Percentiles rank a stretch among this genome's conserved stretches.
These are phyloP conservation scores for Chloroceryle inda DNA, from an alignment of 2,797 vertebrate genomes.

Conservation along the genomic window DNA sequence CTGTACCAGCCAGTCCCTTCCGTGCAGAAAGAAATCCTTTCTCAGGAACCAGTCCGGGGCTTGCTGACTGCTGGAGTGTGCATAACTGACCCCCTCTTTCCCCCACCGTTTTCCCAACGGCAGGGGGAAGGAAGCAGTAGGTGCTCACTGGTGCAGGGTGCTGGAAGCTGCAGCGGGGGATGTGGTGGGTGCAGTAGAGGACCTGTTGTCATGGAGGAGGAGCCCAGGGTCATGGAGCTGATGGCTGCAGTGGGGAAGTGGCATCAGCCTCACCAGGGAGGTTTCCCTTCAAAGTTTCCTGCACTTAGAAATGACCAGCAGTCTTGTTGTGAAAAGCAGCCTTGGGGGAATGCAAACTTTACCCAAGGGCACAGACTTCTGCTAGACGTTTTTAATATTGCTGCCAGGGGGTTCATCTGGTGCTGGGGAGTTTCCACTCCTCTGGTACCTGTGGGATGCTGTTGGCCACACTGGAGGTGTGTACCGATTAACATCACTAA, in stretches of 20 bases:
- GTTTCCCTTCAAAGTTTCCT: neutral
- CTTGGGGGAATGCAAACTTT: neutral
- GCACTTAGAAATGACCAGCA: neutral
- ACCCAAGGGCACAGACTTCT: neutral
- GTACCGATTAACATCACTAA: neutral
- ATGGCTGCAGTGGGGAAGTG: neutral
- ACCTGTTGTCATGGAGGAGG: neutral
- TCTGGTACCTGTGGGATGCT: neutral
- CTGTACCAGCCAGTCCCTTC: neutral
- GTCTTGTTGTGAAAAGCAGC: neutral
- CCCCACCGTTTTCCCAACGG: neutral
- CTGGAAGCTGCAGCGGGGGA: fast-evolving
- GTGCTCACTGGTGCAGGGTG: neutral
- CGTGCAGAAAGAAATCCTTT: neutral
- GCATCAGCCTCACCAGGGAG: fast-evolving
- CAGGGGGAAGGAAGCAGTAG: neutral
- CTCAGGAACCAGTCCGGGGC: neutral
- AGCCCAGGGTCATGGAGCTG: fast-evolving
- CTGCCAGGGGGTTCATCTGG: neutral
- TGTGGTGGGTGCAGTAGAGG: neutral
- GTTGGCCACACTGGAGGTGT: neutral
- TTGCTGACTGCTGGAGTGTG: neutral
- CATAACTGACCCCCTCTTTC: neutral
- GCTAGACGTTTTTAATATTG: neutral
- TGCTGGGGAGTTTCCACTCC: neutral